Base-by-base conservation (phyloP, 2,113 vertebrate species). In the Apistogramma diplotaenia region DNA sequence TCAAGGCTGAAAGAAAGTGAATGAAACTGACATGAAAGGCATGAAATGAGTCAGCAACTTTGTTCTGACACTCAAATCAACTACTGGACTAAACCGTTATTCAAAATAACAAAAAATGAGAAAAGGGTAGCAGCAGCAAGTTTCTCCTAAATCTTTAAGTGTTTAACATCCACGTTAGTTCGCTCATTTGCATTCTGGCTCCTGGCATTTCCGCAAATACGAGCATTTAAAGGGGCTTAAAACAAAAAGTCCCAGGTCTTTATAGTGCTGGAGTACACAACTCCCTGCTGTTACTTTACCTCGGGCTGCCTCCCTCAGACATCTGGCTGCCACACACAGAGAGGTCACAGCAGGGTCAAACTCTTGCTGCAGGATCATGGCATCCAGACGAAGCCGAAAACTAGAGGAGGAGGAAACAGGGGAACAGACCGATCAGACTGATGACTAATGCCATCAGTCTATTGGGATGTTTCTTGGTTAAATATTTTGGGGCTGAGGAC, bases 291-390 rank as follows among this genome's bases (percentile, higher is more conserved):
- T 85, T 74, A 79, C 78, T 89, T 93, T 92, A 96, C 96, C 96
- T 95, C 94, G 88, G 70, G 96, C 95, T 15, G 96, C 96, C 88
- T 94, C 93, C 87, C 93, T 92, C 85, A 96, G 93, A 91, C 94
- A 95, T 93, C 94, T 94, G 93, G 96, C 95, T 78, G 94, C 95
- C 92, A 93, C 93, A 93, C 95, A 96, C 92, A 95, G 89, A 91
- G 95, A 96, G 91, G 94, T 94, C 92, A 96, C 87, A 15, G 93
- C 93, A 0, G 94, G 95, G 92, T 96, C 94, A 88, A 96, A 96
- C 95, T 96, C 96, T 90, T 96, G 94, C 84, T 95, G 95, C 55
- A 96, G 92, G 85, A 96, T 96, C 94, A 96, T 95, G 78, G 93
- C 93, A 67, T 96, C 95, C 85, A 96, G 93, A 75, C 93, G 94